phyloP scores from a whole-genome alignment of 2,797 vertebrate genomes.

The Zalophus californianus region DNA sequence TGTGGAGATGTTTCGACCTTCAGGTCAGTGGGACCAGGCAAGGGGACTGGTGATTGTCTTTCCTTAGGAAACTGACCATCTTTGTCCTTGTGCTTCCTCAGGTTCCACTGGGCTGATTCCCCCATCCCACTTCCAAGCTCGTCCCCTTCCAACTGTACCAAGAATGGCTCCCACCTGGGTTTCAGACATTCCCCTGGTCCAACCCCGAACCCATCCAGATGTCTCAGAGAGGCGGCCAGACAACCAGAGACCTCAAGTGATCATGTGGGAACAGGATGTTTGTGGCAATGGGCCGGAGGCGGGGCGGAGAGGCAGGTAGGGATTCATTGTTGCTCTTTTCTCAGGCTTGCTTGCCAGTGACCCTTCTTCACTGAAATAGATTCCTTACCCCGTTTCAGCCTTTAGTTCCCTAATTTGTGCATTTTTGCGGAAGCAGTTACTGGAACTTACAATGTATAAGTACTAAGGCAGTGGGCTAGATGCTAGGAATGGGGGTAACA shows the following conservation, averaged over 20 bases:
- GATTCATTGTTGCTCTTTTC: not conserved
- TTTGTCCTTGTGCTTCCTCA: constrained; percentile 61
- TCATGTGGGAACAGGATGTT: constrained; percentile 34
- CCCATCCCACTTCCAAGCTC: constrained; percentile 86
- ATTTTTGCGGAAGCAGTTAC: not conserved
- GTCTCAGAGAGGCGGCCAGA: constrained; percentile 62
- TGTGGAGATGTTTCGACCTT: constrained; percentile 65
- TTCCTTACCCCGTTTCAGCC: not conserved
- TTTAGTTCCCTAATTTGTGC: not conserved
- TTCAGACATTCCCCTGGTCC: constrained; percentile 42
- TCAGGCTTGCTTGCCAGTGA: not conserved
- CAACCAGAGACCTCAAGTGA: constrained; percentile 68
- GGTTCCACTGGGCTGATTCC: constrained; percentile 83
- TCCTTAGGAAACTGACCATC: not conserved
- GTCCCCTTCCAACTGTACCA: constrained; percentile 61
- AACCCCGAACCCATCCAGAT: not conserved
- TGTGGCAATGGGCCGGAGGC: constrained; percentile 46
- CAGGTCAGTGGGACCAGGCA: constrained; percentile 73
- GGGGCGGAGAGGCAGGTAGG: constrained; percentile 76
- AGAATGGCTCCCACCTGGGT: constrained; percentile 71
- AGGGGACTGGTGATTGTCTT: not conserved
- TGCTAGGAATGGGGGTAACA: not conserved
- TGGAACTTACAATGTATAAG: not conserved
- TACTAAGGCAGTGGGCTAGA: not conserved
- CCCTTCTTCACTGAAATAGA: not conserved